These are phyloP conservation scores for Listronotus oregonensis DNA, from an alignment of 1,140 invertebrate species.

Conservation along the genomic window DNA sequence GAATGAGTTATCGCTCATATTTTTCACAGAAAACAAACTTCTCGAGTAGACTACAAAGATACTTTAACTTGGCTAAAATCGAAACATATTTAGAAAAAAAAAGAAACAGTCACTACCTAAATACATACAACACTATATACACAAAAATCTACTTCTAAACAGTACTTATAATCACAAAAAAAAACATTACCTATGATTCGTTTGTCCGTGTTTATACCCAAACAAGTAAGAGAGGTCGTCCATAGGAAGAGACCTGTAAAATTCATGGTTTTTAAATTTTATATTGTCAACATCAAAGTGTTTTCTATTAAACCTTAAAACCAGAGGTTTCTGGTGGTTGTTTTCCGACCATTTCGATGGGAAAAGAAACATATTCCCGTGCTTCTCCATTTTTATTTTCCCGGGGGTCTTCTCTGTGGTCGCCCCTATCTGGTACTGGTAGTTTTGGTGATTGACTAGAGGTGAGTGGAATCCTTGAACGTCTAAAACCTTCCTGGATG, in stretches of 20 bases:
- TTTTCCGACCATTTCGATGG: conserved; percentile 34
- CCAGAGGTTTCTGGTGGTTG: conserved; percentile 35
- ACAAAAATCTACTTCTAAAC: conserved; percentile 23
- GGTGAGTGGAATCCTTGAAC: not conserved
- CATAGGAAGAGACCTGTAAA: conserved; percentile 41
- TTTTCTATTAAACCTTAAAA: conserved; percentile 45
- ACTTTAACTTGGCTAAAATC: no score
- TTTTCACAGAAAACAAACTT: no score
- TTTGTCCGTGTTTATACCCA: conserved; percentile 37
- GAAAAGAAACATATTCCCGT: conserved; percentile 29
- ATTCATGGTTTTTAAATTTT: conserved; percentile 36
- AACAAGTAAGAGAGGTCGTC: conserved; percentile 41
- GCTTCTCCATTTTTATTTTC: conserved; percentile 31
- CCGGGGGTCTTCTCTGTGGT: conserved; percentile 14
- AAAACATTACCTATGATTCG: conserved; percentile 33
- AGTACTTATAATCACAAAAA: conserved; percentile 15
- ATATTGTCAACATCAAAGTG: conserved; percentile 29
- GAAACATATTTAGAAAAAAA: no score
- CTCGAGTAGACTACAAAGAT: no score
- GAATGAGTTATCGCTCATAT: no score
- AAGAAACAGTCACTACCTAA: conserved; percentile 4
- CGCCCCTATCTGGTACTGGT: not conserved
- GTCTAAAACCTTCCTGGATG: not conserved
- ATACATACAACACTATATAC: conserved; percentile 25
- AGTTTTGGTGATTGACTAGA: not conserved